Conservation (phyloP, 2,113 vertebrate genomes). For the Anarhynchus alexandrinus region DNA sequence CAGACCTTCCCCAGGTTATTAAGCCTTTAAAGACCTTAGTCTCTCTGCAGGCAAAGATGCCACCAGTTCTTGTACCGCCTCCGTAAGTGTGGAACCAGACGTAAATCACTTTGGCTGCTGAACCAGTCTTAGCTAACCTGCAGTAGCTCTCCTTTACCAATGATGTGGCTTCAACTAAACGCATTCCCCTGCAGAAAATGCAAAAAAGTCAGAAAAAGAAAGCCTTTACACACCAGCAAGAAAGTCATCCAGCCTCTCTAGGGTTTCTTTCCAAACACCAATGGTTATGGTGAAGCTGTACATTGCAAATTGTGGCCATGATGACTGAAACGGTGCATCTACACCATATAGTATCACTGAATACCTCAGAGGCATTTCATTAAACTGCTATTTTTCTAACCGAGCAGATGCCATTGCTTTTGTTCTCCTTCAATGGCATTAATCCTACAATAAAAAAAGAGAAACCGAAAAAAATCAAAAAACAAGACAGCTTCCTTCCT, state of each 20-base stretch:
- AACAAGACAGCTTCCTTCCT: not conserved
- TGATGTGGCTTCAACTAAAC: accelerated
- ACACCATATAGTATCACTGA: not conserved
- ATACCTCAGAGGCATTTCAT: not conserved
- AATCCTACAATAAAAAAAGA: not conserved
- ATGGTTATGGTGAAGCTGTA: accelerated
- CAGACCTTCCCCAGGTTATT: not conserved
- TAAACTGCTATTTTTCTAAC: not conserved
- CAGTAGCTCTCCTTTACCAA: not conserved
- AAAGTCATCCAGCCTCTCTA: not conserved
- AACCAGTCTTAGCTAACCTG: not conserved
- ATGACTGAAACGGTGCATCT: not conserved
- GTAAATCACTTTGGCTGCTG: not conserved
- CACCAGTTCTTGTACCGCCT: not conserved
- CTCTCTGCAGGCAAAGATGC: not conserved
- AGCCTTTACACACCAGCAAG: not conserved
- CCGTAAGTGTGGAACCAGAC: not conserved
- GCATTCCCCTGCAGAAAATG: not conserved
- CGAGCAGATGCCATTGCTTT: not conserved
- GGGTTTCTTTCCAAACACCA: not conserved
- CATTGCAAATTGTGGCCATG: accelerated
- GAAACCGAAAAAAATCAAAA: not conserved
- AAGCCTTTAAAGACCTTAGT: not conserved
- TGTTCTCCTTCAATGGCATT: not conserved
- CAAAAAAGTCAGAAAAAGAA: not conserved